phyloP scores from a whole-genome alignment of 2,797 vertebrate species.

The Dicrostonyx torquatus region DNA sequence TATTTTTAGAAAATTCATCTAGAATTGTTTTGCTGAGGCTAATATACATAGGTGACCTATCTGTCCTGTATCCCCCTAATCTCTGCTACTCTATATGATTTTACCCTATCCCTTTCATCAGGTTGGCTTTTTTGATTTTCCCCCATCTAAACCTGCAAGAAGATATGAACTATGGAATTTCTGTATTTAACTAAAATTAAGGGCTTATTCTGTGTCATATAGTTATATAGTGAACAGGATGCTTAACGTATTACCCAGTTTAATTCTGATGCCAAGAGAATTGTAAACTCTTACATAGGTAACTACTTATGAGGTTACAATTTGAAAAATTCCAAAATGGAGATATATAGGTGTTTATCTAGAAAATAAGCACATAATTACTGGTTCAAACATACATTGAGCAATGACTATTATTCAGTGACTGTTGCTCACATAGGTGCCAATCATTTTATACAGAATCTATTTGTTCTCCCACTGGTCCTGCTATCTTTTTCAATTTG shows the following conservation, averaged over 20 bases:
- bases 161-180: conserved; percentile 9
- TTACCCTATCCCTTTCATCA: neutral
- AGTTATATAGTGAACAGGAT: neutral
- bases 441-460: neutral
- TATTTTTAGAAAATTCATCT: neutral
- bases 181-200: conserved; percentile 51
- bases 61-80: no score
- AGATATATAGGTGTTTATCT: neutral
- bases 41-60: neutral
- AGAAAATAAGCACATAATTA: conserved; percentile 23
- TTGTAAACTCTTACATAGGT: neutral
- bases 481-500: conserved; percentile 20
- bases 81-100: neutral
- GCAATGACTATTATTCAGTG: neutral
- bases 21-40: neutral
- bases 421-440: neutral
- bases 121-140: conserved; percentile 1
- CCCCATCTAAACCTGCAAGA: neutral
- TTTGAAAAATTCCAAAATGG: conserved; percentile 32
- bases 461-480: neutral
- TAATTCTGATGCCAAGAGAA: neutral
- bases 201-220: neutral
- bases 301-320: neutral
- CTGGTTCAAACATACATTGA: conserved; percentile 7
- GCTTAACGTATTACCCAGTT: neutral